phyloP scores from a whole-genome alignment of 2,888 invertebrate genomes.

The Catocala fraxini region DNA sequence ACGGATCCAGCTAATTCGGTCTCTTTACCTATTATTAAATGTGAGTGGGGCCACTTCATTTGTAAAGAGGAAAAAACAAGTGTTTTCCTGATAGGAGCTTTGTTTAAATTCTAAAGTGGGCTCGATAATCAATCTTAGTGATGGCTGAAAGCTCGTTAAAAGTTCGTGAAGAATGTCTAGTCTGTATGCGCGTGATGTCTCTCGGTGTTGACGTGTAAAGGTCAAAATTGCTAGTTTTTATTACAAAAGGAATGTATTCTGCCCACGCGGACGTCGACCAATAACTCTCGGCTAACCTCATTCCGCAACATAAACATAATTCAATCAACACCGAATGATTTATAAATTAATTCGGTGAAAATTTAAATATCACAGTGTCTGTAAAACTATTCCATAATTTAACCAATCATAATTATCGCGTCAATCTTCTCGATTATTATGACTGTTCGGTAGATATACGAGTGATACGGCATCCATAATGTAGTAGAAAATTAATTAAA shows the following conservation, averaged over 20 bases:
- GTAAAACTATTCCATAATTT: slow-evolving; percentile 56
- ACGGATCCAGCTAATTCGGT: slow-evolving; percentile 42
- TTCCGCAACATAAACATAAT: slow-evolving; percentile 50
- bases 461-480: slow-evolving; percentile 72
- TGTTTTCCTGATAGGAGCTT: slow-evolving; percentile 40
- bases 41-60: slow-evolving; percentile 40
- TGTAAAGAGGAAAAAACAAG: slow-evolving; percentile 48
- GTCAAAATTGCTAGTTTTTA: slow-evolving; percentile 36
- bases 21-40: slow-evolving; percentile 22
- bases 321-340: slow-evolving; percentile 54
- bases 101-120: slow-evolving; percentile 35
- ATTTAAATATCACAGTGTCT: slow-evolving; percentile 48
- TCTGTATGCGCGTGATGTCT: slow-evolving; percentile 22
- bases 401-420: slow-evolving; percentile 62
- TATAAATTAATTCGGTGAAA: slow-evolving; percentile 55
- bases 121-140: slow-evolving; percentile 34
- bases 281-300: slow-evolving; percentile 45
- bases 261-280: slow-evolving; percentile 41
- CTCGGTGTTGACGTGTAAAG: slow-evolving; percentile 29
- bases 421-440: slow-evolving; percentile 60
- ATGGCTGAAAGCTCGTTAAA: slow-evolving; percentile 23
- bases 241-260: slow-evolving; percentile 41
- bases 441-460: slow-evolving; percentile 56
- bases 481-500: slow-evolving; percentile 84
- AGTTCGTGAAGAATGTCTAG: slow-evolving; percentile 19